phyloP scores from a whole-genome alignment of 2,113 vertebrate species.

The Pyxicephalus adspersus region DNA sequence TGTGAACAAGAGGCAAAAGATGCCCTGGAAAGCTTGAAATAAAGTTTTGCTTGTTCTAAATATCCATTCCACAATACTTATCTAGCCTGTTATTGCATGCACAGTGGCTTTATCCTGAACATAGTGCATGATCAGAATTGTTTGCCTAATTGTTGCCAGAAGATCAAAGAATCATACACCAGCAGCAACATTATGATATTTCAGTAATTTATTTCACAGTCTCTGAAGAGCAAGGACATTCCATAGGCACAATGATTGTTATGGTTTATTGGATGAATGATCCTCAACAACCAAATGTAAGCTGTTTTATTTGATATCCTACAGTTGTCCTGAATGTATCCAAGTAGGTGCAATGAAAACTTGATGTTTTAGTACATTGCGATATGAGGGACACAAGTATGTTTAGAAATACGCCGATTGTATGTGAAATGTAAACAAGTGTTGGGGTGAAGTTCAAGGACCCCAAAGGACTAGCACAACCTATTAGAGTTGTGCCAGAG shows the following conservation, averaged over 20 bases:
- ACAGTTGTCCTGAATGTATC: conserved; percentile 1
- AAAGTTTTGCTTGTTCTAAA: neutral
- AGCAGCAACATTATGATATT: neutral
- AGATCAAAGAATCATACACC: neutral
- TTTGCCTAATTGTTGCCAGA: neutral
- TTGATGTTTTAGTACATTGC: neutral
- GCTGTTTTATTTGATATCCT: neutral
- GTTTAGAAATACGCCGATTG: conserved; percentile 26
- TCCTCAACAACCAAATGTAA: neutral
- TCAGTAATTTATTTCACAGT: neutral
- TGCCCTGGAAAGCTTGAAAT: neutral
- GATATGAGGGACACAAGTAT: conserved; percentile 11
- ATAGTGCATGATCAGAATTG: conserved; percentile 21
- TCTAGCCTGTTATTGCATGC: conserved; percentile 8
- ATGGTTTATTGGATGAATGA: conserved; percentile 17
- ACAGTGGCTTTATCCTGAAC: neutral
- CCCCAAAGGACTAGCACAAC: too few species aligned
- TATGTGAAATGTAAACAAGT: conserved; percentile 19
- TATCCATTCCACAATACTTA: neutral
- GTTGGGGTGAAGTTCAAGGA: too few species aligned
- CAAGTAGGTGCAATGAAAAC: neutral
- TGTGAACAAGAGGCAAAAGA: conserved; percentile 13
- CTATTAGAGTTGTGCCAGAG: too few species aligned
- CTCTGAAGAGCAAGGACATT: neutral
- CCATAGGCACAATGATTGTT: neutral